phyloP scores from a whole-genome alignment of 1,140 invertebrate species.

The Formica exsecta region DNA sequence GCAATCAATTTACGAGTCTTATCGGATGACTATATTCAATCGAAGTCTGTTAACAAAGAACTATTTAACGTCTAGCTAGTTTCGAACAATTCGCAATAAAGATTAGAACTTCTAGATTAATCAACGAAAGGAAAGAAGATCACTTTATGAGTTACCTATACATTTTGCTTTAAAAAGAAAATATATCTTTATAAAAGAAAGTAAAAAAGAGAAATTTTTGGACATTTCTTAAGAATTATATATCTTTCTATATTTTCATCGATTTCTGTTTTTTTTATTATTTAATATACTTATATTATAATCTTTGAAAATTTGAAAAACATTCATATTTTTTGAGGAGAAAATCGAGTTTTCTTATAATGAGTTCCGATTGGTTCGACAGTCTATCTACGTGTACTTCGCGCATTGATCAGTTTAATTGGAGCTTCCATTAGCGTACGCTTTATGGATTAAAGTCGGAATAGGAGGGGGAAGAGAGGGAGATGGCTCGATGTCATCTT shows the following conservation, averaged over 20 bases:
- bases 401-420: conserved; percentile 53
- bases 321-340: not conserved
- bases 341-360: conserved; percentile 6
- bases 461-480: not conserved
- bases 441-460: conserved; percentile 40
- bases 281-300: not conserved
- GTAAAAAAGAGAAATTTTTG: not conserved
- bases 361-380: conserved; percentile 2
- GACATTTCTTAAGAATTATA: not conserved
- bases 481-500: conserved; percentile 31
- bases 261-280: not conserved
- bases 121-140: not conserved
- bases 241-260: not conserved
- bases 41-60: not conserved
- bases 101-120: not conserved
- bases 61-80: not conserved
- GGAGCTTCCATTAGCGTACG: conserved; percentile 47
- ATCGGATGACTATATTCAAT: not conserved
- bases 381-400: not conserved
- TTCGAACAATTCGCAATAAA: not conserved
- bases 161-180: not conserved
- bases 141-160: not conserved
- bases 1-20: conserved; percentile 28
- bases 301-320: not conserved
- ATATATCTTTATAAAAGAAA: not conserved